Evolutionary conservation across 1,140 invertebrate genomes (phyloP), one percentile per base, ranked within the genome.

Genomic region (Atta texana): DNA sequence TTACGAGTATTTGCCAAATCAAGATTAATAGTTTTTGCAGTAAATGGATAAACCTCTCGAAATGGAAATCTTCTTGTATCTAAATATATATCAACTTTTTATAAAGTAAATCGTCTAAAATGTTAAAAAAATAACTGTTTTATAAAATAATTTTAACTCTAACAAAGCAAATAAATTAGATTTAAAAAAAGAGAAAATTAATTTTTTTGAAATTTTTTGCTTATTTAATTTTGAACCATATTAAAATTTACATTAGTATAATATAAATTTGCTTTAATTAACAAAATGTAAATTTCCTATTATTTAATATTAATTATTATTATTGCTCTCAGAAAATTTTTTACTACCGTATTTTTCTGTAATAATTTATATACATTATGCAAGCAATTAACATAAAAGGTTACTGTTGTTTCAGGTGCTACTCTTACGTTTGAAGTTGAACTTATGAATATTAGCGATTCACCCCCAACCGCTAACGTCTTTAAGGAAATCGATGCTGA

Each of bases 401-500:
- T 71, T 39, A 53, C 77, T 88, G 88, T 34, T 88, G 69, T 95
- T 95, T 34, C 94, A 97, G 97, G 97, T 93, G 98, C 98, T 31
- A 98, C 98, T 55, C 96, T 99, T 16, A 95, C 97, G 72, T 99
- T 99, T 95, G 98, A 99, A 71, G 98, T 99, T 66, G 98, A 99
- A 93, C 96, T 99, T 16, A 96, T 99, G 92, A 97, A 98, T 94
- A 98, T 99, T 93, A 97, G 98, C 66, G 98, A 98, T 91, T 97
- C 98, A 0, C 97, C 97, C 49, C 97, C 98, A 72, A 97, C 97
- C 59, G 97, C 98, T 74, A 99, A 99, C 94, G 98, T 99, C 21
- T 99, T 99, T 96, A 99, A 99, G 94, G 98, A 99, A 96, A 99
- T 99, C 93, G 99, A 99, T 94, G 95, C 96, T 66, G 97, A 99